Conservation (phyloP, 2,888 invertebrate genomes). For the Pseudanteris insignis region DNA sequence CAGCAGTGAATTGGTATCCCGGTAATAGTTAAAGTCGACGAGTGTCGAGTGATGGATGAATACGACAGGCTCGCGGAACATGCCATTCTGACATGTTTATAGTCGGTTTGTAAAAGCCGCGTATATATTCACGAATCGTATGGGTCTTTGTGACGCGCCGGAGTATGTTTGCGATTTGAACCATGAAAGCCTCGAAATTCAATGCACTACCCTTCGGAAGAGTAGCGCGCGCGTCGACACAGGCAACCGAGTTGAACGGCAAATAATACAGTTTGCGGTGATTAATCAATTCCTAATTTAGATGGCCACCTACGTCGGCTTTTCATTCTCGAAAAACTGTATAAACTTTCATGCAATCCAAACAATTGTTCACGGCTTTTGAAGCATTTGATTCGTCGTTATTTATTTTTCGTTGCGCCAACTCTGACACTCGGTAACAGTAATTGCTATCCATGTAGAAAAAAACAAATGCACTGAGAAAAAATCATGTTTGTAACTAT, state of each 20-base stretch:
- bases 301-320: constrained; percentile 56
- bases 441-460: too few species aligned
- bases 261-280: constrained; percentile 64
- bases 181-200: constrained; percentile 56
- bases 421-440: too few species aligned
- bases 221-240: constrained; percentile 47
- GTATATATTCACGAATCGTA: constrained; percentile 51
- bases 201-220: constrained; percentile 48
- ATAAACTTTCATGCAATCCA: too few species aligned
- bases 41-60: constrained; percentile 61
- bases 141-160: constrained; percentile 55
- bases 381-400: too few species aligned
- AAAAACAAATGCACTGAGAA: too few species aligned
- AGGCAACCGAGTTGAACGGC: constrained; percentile 52
- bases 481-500: too few species aligned
- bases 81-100: constrained; percentile 65
- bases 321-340: constrained; percentile 27
- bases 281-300: constrained; percentile 60
- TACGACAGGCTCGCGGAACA: constrained; percentile 54
- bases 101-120: constrained; percentile 60
- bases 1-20: constrained; percentile 16
- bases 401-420: too few species aligned
- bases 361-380: too few species aligned
- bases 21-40: constrained; percentile 28
- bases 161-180: constrained; percentile 58